phyloP scores from a whole-genome alignment of 2,797 vertebrate genomes.

The Meriones psammophilus region DNA sequence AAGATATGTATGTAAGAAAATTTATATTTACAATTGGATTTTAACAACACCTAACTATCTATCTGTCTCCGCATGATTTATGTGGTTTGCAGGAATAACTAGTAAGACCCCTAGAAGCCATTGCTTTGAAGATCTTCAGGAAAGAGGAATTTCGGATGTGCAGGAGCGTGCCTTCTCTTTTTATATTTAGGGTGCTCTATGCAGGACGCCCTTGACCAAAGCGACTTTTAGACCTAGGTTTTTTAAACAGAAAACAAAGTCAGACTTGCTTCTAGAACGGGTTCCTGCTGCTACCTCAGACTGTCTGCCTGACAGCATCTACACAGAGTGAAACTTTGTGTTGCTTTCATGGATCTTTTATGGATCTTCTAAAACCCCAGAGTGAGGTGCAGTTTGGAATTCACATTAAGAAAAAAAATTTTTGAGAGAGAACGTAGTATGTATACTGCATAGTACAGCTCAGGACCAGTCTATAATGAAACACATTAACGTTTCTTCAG shows the following conservation, averaged over 20 bases:
- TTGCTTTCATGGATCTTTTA: background rate
- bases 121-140: conserved; percentile 74
- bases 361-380: conserved; percentile 43
- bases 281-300: conserved; percentile 10
- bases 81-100: conserved; percentile 82
- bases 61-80: conserved; percentile 83
- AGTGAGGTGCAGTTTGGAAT: conserved; percentile 36
- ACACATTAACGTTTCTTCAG: conserved; percentile 31
- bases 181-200: conserved; percentile 83
- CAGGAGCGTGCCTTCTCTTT: background rate
- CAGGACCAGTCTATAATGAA: background rate
- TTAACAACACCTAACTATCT: conserved; percentile 82
- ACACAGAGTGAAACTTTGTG: conserved; percentile 31
- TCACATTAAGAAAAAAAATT: background rate
- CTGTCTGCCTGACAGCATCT: background rate
- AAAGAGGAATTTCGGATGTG: conserved; percentile 77
- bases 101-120: conserved; percentile 85
- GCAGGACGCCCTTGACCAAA: conserved; percentile 89
- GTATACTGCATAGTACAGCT: background rate
- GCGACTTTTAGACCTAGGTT: conserved; percentile 89
- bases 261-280: conserved; percentile 60
- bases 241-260: conserved; percentile 82
- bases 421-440: background rate
- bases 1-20: conserved; percentile 84
- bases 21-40: conserved; percentile 88